phyloP scores from a whole-genome alignment of 2,797 vertebrate genomes.

The Garrulus glandarius region DNA sequence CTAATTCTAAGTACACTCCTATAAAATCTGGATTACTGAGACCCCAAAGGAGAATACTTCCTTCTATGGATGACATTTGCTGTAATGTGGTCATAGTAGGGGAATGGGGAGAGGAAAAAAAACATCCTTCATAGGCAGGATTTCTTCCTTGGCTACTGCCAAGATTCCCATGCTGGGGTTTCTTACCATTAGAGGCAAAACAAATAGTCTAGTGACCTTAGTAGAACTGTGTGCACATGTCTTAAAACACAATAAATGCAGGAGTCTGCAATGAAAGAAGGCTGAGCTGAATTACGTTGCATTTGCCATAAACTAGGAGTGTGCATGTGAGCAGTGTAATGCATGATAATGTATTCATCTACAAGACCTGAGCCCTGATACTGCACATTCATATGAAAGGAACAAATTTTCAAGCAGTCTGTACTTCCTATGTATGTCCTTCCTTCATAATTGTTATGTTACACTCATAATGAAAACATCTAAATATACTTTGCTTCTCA shows the following conservation, averaged over 20 bases:
- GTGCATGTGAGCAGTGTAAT: neutral
- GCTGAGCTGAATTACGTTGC: neutral
- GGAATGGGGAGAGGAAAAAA: neutral
- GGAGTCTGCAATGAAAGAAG: neutral
- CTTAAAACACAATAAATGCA: neutral
- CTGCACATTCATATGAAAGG: neutral
- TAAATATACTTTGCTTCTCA: neutral
- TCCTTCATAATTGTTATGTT: neutral
- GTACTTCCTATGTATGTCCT: neutral
- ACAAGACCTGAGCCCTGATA: neutral
- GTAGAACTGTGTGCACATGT: neutral
- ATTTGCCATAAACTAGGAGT: neutral
- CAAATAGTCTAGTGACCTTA: neutral
- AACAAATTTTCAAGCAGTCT: neutral
- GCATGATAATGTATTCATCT: neutral
- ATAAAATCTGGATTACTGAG: neutral
- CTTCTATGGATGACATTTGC: neutral
- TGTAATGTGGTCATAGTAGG: neutral
- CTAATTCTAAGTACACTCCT: neutral
- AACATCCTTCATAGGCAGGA: neutral
- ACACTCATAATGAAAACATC: neutral
- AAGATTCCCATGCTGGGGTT: neutral
- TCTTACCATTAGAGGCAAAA: neutral
- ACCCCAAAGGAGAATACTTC: neutral
- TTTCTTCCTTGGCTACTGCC: neutral